Evolutionary conservation across 1,140 invertebrate genomes (phyloP).

Genomic region (Neodiprion pinetum): DNA sequence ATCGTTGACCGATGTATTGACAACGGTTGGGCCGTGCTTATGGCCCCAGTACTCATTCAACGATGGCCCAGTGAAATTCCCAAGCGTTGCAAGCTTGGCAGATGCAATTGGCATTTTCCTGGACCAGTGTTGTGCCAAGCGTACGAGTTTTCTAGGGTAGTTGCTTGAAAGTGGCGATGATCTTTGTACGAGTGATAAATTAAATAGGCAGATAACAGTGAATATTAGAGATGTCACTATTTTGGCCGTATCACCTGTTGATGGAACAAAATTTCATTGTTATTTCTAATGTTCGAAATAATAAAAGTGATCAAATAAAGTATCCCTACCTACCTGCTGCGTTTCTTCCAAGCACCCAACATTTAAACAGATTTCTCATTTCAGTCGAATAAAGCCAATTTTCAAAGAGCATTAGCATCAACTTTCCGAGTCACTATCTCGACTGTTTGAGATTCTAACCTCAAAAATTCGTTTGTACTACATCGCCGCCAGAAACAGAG

Average conservation of each 20-base stretch:
- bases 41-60: constrained; percentile 12
- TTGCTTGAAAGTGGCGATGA: not conserved
- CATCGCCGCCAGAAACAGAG: no score
- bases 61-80: constrained; percentile 4
- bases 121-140: not conserved
- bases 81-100: constrained; percentile 8
- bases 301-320: no score
- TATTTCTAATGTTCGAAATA: not conserved
- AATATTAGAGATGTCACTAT: no score
- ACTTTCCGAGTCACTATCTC: no score
- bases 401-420: no score
- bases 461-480: no score
- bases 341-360: not conserved
- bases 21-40: constrained; percentile 13
- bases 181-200: no score
- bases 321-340: no score
- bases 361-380: no score
- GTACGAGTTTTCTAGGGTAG: not conserved
- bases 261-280: not conserved
- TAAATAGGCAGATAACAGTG: no score
- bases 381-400: no score
- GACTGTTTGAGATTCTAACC: no score
- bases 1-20: constrained; percentile 9
- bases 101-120: not conserved
- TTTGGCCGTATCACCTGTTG: not conserved